These are phyloP conservation scores for Drosophila pseudotalamancana DNA, from an alignment of 2,888 invertebrate genomes.

Conservation along the genomic window DNA sequence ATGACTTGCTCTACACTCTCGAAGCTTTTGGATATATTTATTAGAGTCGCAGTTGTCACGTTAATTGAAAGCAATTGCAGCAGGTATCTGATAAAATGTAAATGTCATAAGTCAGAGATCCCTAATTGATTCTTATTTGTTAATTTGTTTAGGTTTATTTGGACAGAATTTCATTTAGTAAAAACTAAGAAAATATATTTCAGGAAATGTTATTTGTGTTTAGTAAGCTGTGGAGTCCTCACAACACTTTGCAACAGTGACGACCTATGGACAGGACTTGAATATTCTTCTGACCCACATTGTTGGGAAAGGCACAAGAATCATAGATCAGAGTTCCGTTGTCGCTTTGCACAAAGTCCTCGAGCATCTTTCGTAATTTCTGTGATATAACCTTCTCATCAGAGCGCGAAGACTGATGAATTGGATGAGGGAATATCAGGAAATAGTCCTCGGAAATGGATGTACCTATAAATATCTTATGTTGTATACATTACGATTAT, in stretches of 20 bases:
- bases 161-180: too few species aligned
- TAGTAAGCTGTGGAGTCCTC: too few species aligned
- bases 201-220: too few species aligned
- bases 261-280: too few species aligned
- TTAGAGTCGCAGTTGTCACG: conserved; percentile 38
- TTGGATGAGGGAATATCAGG: not conserved
- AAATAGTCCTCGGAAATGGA: not conserved
- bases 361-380: conserved; percentile 63
- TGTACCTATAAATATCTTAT: too few species aligned
- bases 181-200: too few species aligned
- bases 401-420: not conserved
- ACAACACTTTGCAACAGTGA: too few species aligned
- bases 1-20: not conserved
- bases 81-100: conserved; percentile 61
- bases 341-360: conserved; percentile 46
- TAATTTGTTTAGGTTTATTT: too few species aligned
- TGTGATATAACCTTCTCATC: not conserved
- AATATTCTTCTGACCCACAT: too few species aligned
- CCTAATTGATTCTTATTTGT: too few species aligned
- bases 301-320: too few species aligned
- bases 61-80: conserved; percentile 59
- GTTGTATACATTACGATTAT: too few species aligned
- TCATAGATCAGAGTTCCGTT: conserved; percentile 54
- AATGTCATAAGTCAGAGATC: conserved; percentile 52
- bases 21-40: not conserved